A percentile compares a stretch with the other conserved stretches of the same genome.
Conservation (phyloP, 2,113 vertebrate species). For the Microtus montanus region DNA sequence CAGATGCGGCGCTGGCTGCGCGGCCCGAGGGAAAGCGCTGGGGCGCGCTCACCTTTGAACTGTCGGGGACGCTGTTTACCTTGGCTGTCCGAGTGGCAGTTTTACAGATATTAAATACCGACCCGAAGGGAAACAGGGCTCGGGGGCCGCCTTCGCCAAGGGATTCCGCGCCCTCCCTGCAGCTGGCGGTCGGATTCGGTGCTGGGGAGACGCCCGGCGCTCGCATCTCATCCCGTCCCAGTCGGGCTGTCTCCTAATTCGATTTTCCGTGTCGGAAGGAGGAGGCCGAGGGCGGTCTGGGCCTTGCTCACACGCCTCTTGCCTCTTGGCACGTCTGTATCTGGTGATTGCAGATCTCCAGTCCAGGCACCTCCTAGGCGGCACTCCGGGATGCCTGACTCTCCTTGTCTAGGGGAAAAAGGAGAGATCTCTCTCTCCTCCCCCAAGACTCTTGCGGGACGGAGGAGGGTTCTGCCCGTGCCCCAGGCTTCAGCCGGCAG, state of each 20-base stretch:
- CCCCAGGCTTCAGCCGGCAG: slow-evolving; percentile 83
- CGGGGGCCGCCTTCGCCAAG: slow-evolving; percentile 39
- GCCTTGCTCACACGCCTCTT: not conserved
- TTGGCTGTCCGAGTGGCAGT: slow-evolving; percentile 98
- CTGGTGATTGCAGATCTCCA: not conserved
- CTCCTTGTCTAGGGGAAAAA: not conserved
- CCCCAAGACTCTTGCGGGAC: slow-evolving; percentile 61
- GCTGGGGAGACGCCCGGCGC: slow-evolving; percentile 43
- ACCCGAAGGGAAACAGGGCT: slow-evolving; percentile 46
- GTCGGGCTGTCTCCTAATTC: slow-evolving; percentile 78
- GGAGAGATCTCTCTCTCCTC: not conserved
- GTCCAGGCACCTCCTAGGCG: not conserved
- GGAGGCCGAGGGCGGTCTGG: slow-evolving; percentile 28
- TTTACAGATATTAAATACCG: slow-evolving; percentile 98
- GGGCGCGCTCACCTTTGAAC: slow-evolving; percentile 98
- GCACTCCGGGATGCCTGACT: not conserved
- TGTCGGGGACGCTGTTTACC: slow-evolving; percentile 97
- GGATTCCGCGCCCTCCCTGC: slow-evolving; percentile 62
- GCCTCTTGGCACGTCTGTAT: not conserved
- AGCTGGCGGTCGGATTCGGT: slow-evolving; percentile 77
- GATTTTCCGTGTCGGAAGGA: slow-evolving; percentile 79
- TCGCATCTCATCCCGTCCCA: not conserved
- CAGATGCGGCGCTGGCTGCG: slow-evolving; percentile 89
- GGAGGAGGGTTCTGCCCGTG: slow-evolving; percentile 79
- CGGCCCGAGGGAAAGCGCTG: slow-evolving; percentile 93